Conservation (phyloP, 2,888 invertebrate species). For the Zeuzera pyrina region DNA sequence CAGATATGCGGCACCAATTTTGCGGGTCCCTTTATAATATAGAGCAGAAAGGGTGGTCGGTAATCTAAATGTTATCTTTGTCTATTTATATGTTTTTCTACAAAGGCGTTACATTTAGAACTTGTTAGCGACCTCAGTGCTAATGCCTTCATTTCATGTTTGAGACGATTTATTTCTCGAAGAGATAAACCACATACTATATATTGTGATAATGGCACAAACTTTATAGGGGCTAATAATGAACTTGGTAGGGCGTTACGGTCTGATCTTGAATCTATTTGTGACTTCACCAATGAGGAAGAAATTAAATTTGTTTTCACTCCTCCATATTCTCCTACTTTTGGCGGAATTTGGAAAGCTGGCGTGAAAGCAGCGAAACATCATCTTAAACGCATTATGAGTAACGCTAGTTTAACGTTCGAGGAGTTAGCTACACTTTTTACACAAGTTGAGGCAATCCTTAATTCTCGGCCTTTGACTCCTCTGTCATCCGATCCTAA, state of each 20-base stretch:
- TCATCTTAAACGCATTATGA: no score
- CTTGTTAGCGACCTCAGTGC: no score
- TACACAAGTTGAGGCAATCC: no score
- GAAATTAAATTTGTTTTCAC: conserved; percentile 13
- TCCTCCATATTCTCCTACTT: conserved; percentile 11
- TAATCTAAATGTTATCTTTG: conserved; percentile 15
- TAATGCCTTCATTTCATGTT: conserved; percentile 10
- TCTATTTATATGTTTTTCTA: conserved; percentile 12
- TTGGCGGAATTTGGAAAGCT: no score
- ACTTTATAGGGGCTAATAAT: conserved; percentile 16
- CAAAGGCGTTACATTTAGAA: conserved; percentile 12
- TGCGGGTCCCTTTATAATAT: conserved; percentile 14
- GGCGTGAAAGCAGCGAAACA: no score
- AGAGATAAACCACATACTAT: conserved; percentile 13
- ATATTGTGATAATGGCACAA: conserved; percentile 16
- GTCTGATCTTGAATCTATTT: conserved; percentile 6
- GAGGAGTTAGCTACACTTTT: no score
- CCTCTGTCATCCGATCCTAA: no score
- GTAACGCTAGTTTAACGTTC: no score
- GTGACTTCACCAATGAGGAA: conserved; percentile 8
- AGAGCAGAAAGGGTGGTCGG: conserved; percentile 9
- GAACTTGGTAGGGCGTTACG: conserved; percentile 13
- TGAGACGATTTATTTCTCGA: conserved; percentile 14
- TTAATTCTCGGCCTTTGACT: no score
- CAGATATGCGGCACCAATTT: conserved; percentile 11